Evolutionary conservation across 1,140 invertebrate species (phyloP).

Genomic region (roundworm (Caenorhabditis elegans)): WBcel235 BX284603.4:2009001-2009500

Average conservation of each 20-base stretch:
- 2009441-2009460: background rate
- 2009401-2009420: too few relatives aligned
- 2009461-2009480: too few relatives aligned
- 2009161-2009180: constrained; percentile 14
- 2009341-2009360: background rate
- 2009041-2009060: constrained; percentile 45
- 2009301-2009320: background rate
- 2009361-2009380: too few relatives aligned
- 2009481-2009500: background rate
- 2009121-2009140: constrained; percentile 24
- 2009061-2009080: constrained; percentile 35
- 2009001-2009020: constrained; percentile 34
- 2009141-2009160: background rate
- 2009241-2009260: too few relatives aligned
- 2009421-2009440: too few relatives aligned
- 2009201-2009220: too few relatives aligned
- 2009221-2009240: too few relatives aligned
- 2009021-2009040: constrained; percentile 38
- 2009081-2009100: constrained; percentile 34
- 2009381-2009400: too few relatives aligned
- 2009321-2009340: background rate
- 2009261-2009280: background rate
- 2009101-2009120: constrained; percentile 33
- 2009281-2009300: background rate
- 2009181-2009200: background rate